These are phyloP conservation scores for Furcifer pardalis DNA, from an alignment of 2,797 vertebrate species.

Conservation along the genomic window DNA sequence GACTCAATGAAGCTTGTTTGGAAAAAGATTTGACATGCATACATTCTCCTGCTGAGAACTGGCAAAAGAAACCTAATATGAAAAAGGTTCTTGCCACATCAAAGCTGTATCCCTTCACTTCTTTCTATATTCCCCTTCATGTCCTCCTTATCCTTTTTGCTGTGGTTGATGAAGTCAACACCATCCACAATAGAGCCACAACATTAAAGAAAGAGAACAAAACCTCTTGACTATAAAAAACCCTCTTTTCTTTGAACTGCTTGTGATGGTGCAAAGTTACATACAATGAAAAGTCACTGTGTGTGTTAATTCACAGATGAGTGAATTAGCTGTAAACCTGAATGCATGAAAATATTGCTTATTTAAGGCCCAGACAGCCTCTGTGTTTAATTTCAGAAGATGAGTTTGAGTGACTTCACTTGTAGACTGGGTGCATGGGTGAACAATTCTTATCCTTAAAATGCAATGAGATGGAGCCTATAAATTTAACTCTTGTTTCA, in stretches of 20 bases:
- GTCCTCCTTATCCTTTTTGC: constrained; percentile 25
- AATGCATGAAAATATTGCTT: not conserved
- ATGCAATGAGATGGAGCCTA: constrained; percentile 5
- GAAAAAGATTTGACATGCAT: constrained; percentile 59
- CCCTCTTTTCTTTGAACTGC: not conserved
- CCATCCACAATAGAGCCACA: not conserved
- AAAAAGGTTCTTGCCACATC: constrained; percentile 50
- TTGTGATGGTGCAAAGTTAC: not conserved
- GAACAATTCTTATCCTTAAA: not conserved
- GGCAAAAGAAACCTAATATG: constrained; percentile 54
- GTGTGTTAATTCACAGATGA: not conserved
- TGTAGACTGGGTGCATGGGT: constrained; percentile 3
- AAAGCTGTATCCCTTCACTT: constrained; percentile 42
- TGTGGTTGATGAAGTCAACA: constrained; percentile 24
- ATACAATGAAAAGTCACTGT: not conserved
- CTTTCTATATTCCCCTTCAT: constrained; percentile 18
- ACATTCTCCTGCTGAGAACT: constrained; percentile 51
- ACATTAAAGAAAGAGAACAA: not conserved
- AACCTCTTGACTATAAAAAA: not conserved
- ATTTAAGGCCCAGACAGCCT: not conserved
- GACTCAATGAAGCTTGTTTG: constrained; percentile 55
- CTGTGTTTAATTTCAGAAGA: constrained; percentile 6
- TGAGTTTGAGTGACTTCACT: not conserved
- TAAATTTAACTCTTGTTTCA: constrained; percentile 29
- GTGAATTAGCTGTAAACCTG: constrained; percentile 11